These are phyloP conservation scores for Syncerus caffer DNA, from an alignment of 2,797 vertebrate genomes.

Conservation along the genomic window DNA sequence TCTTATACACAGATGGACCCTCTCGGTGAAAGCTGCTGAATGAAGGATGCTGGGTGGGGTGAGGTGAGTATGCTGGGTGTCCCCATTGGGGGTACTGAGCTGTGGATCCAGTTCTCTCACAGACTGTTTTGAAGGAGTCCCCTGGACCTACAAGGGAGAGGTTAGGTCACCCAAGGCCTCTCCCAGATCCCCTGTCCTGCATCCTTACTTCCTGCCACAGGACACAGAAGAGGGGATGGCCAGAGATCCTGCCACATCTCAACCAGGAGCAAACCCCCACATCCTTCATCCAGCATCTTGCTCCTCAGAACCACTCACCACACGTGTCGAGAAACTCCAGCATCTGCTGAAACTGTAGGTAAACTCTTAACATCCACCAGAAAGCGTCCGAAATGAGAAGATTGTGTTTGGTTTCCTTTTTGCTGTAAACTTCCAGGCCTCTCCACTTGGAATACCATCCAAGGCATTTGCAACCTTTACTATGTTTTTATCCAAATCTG, in stretches of 20 bases:
- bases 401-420: not conserved
- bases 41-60: no score
- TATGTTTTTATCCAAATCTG: not conserved
- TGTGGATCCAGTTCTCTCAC: not conserved
- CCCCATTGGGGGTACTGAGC: not conserved
- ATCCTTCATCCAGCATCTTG: not conserved
- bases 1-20: not conserved
- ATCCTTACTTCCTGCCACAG: not conserved
- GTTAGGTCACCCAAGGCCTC: not conserved
- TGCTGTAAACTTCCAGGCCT: not conserved
- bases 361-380: not conserved
- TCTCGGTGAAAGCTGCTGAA: not conserved
- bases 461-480: not conserved
- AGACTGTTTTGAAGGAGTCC: not conserved
- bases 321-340: rapidly evolving
- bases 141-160: not conserved
- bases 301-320: not conserved
- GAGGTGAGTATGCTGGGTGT: not conserved
- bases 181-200: not conserved
- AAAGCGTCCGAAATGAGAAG: not conserved
- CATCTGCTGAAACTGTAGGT: not conserved
- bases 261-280: not conserved
- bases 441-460: not conserved
- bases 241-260: not conserved
- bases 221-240: not conserved